These are phyloP conservation scores for Corythaeola cristata DNA, from an alignment of 2,113 vertebrate species.

Conservation along the genomic window DNA sequence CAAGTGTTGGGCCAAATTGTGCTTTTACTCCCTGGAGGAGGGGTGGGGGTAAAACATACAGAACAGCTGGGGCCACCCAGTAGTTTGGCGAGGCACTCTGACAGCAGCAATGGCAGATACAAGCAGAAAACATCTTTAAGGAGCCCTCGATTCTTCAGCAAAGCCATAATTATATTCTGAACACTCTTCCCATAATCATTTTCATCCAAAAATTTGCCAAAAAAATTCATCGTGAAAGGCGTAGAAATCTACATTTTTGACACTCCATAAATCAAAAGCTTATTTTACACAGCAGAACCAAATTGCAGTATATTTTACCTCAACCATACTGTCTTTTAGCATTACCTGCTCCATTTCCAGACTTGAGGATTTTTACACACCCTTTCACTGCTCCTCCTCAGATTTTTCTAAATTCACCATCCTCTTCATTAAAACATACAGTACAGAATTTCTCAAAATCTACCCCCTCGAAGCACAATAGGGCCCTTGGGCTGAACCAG, in stretches of 20 bases:
- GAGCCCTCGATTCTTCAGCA: conserved; percentile 41
- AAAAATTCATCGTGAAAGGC: conserved; percentile 79
- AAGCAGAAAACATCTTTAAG: conserved; percentile 43
- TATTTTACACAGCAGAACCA: conserved; percentile 79
- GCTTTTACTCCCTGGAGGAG: conserved; percentile 28
- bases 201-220: conserved; percentile 79
- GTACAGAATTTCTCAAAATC: not conserved
- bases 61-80: conserved; percentile 62
- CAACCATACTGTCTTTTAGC: conserved; percentile 25
- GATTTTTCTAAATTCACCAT: not conserved
- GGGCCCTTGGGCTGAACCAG: not conserved
- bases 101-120: conserved; percentile 40
- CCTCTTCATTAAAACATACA: not conserved
- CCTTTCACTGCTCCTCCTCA: not conserved
- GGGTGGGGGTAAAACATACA: conserved; percentile 44
- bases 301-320: conserved; percentile 63
- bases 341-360: conserved; percentile 55
- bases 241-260: conserved; percentile 80
- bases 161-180: conserved; percentile 66
- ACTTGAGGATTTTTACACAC: not conserved
- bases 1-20: conserved; percentile 32
- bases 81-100: not conserved
- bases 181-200: conserved; percentile 65
- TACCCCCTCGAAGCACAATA: not conserved
- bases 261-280: conserved; percentile 83